Base-by-base conservation (phyloP, 2,113 vertebrate species). In the Pachycephala philippinensis region DNA sequence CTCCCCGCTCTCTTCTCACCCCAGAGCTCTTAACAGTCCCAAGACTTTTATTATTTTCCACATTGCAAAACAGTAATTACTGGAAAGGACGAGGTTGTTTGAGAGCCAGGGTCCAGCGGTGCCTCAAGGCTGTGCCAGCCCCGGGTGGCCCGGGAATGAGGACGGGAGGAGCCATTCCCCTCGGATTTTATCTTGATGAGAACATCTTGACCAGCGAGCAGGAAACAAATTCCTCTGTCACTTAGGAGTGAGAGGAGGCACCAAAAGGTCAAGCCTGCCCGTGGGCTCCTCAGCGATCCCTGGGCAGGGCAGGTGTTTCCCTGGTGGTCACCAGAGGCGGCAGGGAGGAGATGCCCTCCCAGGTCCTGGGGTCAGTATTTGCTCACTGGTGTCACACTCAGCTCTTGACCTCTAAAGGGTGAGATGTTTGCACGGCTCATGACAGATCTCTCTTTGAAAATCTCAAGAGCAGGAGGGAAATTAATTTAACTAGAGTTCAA, bases 41-140 rank as follows among this genome's bases (percentile, higher is more conserved):
- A 63, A 87, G 83, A 33, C 30, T 65, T 92, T 84, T 74, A 61
- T 93, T 90, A 35, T 92, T 96, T 95, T 88, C 59, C 63, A 42
- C 53, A 45, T 91, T 95, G 86, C 94, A 95, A 94, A 97, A 95
- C 65, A 95, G 76, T 37, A 60, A 72, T 95, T 97, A 89, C 87
- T 88, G 90, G 81, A 91, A 93, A n/a, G 83, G 65, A 64, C 0
- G 2, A 49, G 35, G 89, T 19, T 53, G 52, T 85, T 76, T 70
- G 66, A 76, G 56, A 91, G 77, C 83, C 65, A 96, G 66, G 59
- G 28, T 33, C 91, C 23, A 31, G 56, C 1, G 0, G 88, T 83
- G 83, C 49, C 40, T 88, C 24, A 0, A n/a, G 54, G 65, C 75
- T 57, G 33, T 83, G 91, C 93, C 95, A 97, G 75, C 39, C 39